These are phyloP conservation scores for Hiodon alosoides DNA, from an alignment of 2,113 vertebrate genomes.

Conservation along the genomic window DNA sequence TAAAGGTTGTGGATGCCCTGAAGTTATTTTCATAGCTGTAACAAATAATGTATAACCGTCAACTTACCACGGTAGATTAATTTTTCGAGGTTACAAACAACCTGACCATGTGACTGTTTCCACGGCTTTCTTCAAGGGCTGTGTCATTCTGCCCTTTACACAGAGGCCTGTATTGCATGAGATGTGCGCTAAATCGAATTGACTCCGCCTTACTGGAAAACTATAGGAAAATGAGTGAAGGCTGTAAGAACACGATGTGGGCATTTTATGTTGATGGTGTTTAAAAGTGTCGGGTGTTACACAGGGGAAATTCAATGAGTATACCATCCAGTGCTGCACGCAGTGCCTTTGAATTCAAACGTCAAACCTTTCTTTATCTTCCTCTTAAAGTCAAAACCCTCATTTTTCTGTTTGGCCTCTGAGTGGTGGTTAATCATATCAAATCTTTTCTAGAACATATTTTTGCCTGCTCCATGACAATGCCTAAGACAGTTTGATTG, in stretches of 20 bases:
- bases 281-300: too few species aligned
- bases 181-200: background rate
- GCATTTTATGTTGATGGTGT: too few species aligned
- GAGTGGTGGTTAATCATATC: conserved; percentile 7
- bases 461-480: conserved; percentile 40
- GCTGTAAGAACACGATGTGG: too few species aligned
- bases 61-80: too few species aligned
- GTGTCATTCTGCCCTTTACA: background rate
- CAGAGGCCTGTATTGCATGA: background rate
- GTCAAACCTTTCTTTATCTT: background rate
- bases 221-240: too few species aligned
- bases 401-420: background rate
- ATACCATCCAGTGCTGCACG: too few species aligned
- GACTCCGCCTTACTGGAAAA: background rate
- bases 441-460: conserved; percentile 20
- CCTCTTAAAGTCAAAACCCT: background rate
- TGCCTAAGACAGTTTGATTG: conserved; percentile 80
- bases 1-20: too few species aligned
- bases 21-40: too few species aligned
- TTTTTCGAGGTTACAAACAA: background rate
- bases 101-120: background rate
- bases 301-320: too few species aligned
- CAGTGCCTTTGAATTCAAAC: background rate
- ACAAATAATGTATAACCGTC: too few species aligned
- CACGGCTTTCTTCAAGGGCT: background rate